A percentile compares a stretch with the other conserved stretches of the same genome.
phyloP scores from a whole-genome alignment of 2,113 vertebrate genomes.

The Entelurus aequoreus region DNA sequence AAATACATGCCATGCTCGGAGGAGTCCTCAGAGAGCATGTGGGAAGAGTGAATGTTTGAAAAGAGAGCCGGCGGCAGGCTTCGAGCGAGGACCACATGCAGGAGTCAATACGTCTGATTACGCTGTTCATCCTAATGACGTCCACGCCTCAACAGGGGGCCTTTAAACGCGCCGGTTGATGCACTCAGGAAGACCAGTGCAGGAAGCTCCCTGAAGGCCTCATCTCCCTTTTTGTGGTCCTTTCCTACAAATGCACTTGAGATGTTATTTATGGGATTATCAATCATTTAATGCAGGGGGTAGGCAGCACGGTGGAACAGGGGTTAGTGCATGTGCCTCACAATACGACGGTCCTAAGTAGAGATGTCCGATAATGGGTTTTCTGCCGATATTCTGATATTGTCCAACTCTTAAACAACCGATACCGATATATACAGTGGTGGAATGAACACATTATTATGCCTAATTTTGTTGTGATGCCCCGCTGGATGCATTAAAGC shows the following conservation, averaged over 20 bases:
- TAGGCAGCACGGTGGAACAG: too few relatives aligned
- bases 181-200: constrained; percentile 37
- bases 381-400: too few relatives aligned
- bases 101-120: constrained; percentile 61
- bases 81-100: constrained; percentile 29
- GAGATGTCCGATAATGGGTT: too few relatives aligned
- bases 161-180: constrained; percentile 32
- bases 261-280: too few relatives aligned
- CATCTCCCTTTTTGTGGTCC: constrained; percentile 7
- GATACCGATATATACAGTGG: too few relatives aligned
- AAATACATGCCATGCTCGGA: constrained; percentile 9
- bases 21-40: constrained; percentile 30
- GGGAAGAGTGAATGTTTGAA: constrained; percentile 47
- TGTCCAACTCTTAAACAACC: too few relatives aligned
- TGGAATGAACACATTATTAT: too few relatives aligned
- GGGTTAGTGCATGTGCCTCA: too few relatives aligned
- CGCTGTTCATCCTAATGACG: constrained; percentile 38
- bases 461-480: too few relatives aligned
- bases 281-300: too few relatives aligned
- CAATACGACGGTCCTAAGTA: too few relatives aligned
- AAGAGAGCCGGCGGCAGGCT: constrained; percentile 42
- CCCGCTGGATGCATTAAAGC: too few relatives aligned
- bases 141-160: constrained; percentile 29
- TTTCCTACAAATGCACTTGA: not conserved
- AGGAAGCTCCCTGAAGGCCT: constrained; percentile 29